Evolutionary conservation across 1,140 invertebrate genomes (phyloP), one percentile per base, ranked within the genome.

Genomic region (Ladona fulva): DNA sequence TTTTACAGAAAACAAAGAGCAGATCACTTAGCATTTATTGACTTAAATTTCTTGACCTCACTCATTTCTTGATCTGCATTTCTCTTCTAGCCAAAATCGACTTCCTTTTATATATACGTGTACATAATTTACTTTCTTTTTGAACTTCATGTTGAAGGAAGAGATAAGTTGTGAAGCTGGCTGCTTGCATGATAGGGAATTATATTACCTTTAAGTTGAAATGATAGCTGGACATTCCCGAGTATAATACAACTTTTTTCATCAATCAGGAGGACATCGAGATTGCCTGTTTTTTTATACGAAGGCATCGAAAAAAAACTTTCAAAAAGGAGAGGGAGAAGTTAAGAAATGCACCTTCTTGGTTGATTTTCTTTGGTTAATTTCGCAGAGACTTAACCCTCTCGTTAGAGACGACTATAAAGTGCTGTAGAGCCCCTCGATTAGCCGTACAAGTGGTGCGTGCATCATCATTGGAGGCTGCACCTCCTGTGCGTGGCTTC

Each of bases 381-480:
- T 12, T 66, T 12, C 3, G 14, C 52, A 66, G 52, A 66, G 52
- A 66, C 12, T 11, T 52, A 66, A 22, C 14, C 52, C 5, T 1
- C 52, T 66, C 52, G n/a, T 16, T 19, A 66, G 52, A 66, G 52
- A 66, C 52, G 52, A 66, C 52, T 66, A 66, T 66, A 66, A 66
- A 66, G 52, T 19, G 52, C 52, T 66, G 12, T 66, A 19, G 52
- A 66, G 52, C 52, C 52, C 16, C 52, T 66, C 16, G n/a, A 66
- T 3, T 66, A 66, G 52, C 52, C 52, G 52, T 66, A 66, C 52
- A 66, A 66, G 52, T 66, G 52, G 52, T 66, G 52, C n/a, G 52
- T 66, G 52, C 52, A 66, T 66, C 52, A 66, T 66, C 52, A 66
- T 66, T 66, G 52, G 52, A 66, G 52, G 52, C 44, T 52, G 44